Evolutionary conservation across 2,797 vertebrate species (phyloP).

Genomic region (Bovichtus variegatus): DNA sequence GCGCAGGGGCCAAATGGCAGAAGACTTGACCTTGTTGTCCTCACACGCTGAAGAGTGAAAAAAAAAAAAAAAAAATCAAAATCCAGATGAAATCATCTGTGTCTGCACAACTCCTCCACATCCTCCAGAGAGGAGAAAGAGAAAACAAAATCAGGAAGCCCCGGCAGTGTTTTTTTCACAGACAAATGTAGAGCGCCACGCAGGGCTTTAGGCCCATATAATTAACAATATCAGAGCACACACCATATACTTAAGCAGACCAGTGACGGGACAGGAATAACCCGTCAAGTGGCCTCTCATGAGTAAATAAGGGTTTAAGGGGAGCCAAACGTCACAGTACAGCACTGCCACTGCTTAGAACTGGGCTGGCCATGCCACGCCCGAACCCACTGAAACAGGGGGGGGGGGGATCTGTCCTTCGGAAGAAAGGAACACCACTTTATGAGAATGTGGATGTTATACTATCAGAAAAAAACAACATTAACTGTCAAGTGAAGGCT

Average conservation of each 20-base stretch:
- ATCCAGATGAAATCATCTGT: conserved; percentile 5
- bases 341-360: conserved; percentile 32
- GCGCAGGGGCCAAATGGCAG: no score
- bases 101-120: conserved; percentile 10
- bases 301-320: conserved; percentile 83
- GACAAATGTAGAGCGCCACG: conserved; percentile 32
- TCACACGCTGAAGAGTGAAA: background rate
- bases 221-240: conserved; percentile 76
- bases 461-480: background rate
- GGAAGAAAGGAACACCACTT: background rate
- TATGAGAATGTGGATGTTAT: background rate
- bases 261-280: conserved; percentile 80
- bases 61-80: conserved; percentile 4
- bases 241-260: conserved; percentile 81
- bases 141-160: conserved; percentile 29
- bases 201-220: conserved; percentile 64
- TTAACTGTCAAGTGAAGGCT: background rate
- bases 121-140: conserved; percentile 17
- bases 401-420: conserved; percentile 12
- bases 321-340: conserved; percentile 69
- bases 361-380: conserved; percentile 55
- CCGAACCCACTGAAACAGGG: conserved; percentile 70
- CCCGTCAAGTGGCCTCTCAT: conserved; percentile 71
- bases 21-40: background rate
- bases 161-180: conserved; percentile 61